phyloP scores from a whole-genome alignment of 2,888 invertebrate genomes.

The Lithodes maja region DNA sequence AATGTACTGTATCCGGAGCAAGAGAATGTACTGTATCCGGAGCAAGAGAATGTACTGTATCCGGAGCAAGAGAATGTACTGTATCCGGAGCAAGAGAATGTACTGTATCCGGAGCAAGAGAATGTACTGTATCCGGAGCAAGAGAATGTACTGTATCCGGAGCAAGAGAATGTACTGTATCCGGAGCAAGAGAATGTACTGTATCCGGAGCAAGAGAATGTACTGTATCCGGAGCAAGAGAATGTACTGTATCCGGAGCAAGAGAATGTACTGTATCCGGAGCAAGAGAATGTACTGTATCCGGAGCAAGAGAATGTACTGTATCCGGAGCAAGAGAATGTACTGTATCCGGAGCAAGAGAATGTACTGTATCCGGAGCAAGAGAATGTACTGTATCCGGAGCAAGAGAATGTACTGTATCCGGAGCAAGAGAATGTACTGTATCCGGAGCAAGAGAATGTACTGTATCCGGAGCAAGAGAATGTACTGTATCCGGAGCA shows the following conservation, averaged over 20 bases:
- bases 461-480: not conserved
- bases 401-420: not conserved
- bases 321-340: not conserved
- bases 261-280: not conserved
- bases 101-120: not conserved
- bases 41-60: not conserved
- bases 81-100: not conserved
- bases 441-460: not conserved
- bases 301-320: not conserved
- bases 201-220: not conserved
- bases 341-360: not conserved
- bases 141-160: not conserved
- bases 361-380: not conserved
- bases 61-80: not conserved
- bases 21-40: not conserved
- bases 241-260: not conserved
- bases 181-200: not conserved
- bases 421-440: not conserved
- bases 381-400: not conserved
- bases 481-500: not conserved
- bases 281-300: not conserved
- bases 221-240: not conserved
- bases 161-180: not conserved
- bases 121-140: not conserved
- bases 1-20: not conserved